These are phyloP conservation scores for Protodeltote pygarga DNA, from an alignment of 2,888 invertebrate genomes.

Conservation along the genomic window DNA sequence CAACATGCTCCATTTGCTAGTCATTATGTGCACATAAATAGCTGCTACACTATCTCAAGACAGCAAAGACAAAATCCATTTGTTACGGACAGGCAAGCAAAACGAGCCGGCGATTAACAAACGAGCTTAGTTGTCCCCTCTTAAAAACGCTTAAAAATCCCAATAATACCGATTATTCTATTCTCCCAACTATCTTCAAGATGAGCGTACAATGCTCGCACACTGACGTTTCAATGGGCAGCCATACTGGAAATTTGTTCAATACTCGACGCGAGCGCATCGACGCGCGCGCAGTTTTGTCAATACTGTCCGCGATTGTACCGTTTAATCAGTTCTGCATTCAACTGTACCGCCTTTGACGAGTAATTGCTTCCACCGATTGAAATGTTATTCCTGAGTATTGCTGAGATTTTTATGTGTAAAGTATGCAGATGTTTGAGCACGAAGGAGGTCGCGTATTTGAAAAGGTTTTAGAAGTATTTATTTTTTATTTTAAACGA, in stretches of 20 bases:
- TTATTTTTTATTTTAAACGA: too few species aligned
- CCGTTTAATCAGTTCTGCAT: slow-evolving; percentile 82
- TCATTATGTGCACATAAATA: too few species aligned
- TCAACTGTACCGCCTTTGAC: slow-evolving; percentile 84
- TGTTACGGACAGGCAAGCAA: slow-evolving; percentile 17
- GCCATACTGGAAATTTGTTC: slow-evolving; percentile 81
- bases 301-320: slow-evolving; percentile 78
- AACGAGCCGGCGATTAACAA: slow-evolving; percentile 37
- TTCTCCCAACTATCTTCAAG: slow-evolving; percentile 51
- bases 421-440: slow-evolving; percentile 12
- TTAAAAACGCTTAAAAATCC: slow-evolving; percentile 53
- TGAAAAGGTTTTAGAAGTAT: neutral
- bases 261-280: slow-evolving; percentile 71
- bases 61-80: slow-evolving; percentile 13
- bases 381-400: slow-evolving; percentile 73
- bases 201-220: slow-evolving; percentile 73
- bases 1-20: too few species aligned
- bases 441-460: neutral
- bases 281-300: slow-evolving; percentile 73
- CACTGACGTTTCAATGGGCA: slow-evolving; percentile 81
- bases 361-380: slow-evolving; percentile 84
- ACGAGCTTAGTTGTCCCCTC: slow-evolving; percentile 37
- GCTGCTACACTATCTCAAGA: too few species aligned
- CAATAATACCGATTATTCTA: slow-evolving; percentile 60
- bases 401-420: slow-evolving; percentile 33